Evolutionary conservation across 1,140 invertebrate genomes (phyloP).

Genomic region (Drosophila nebulosa): DNA sequence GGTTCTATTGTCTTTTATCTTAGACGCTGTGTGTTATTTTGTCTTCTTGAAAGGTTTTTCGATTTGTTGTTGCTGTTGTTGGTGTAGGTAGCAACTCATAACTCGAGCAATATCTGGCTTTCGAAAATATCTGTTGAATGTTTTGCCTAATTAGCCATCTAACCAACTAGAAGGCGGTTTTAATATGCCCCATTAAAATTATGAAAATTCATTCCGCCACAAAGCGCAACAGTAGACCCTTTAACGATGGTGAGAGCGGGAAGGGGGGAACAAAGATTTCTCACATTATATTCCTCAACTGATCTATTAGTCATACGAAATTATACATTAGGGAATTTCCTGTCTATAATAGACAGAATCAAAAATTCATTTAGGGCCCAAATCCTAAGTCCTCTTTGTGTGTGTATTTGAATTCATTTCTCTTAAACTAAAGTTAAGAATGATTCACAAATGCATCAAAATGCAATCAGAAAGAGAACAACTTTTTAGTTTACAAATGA

Average conservation of each 20-base stretch:
- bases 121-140: constrained; percentile 16
- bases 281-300: constrained; percentile 30
- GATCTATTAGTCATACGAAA: not conserved
- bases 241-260: too few species aligned
- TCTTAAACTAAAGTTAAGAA: too few species aligned
- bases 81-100: constrained; percentile 14
- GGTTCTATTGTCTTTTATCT: constrained; percentile 41
- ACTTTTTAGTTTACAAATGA: too few species aligned
- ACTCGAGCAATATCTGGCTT: constrained; percentile 13
- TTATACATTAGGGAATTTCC: not conserved
- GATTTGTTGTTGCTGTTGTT: not conserved
- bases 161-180: constrained; percentile 56
- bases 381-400: too few species aligned
- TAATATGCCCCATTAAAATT: constrained; percentile 75
- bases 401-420: too few species aligned
- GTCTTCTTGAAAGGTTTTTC: constrained; percentile 17
- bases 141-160: constrained; percentile 59
- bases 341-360: too few species aligned
- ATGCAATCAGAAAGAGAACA: too few species aligned
- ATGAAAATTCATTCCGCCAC: constrained; percentile 51
- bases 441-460: too few species aligned
- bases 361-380: not conserved
- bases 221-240: not conserved
- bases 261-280: constrained; percentile 2
- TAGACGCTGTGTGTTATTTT: constrained; percentile 10